Percentiles rank a stretch among this genome's conserved stretches.
Evolutionary conservation across 64 coral and sea anemone species (phyloP).

Genomic region (Trachythela sp.): DNA sequence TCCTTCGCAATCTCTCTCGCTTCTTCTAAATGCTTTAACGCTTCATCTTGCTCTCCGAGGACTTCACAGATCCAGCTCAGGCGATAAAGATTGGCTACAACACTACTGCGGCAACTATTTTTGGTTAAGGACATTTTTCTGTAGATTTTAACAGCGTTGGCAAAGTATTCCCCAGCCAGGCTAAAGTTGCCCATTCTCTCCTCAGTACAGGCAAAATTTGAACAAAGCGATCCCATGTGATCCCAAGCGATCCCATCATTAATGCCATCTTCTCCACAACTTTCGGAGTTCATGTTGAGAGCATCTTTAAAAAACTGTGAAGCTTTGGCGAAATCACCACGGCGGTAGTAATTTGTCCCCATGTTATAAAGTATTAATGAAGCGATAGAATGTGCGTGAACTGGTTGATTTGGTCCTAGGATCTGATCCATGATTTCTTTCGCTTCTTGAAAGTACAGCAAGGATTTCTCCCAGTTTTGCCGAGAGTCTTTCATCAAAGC

Average conservation of each 20-base stretch:
- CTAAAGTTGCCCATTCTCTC: not conserved
- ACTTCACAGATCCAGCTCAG: not conserved
- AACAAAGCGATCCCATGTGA: not conserved
- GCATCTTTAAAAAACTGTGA: not conserved
- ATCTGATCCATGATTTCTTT: not conserved
- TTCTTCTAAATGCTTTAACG: not conserved
- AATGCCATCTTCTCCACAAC: not conserved
- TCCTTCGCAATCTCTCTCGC: not conserved
- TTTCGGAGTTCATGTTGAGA: not conserved
- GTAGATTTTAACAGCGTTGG: not conserved
- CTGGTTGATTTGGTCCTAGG: not conserved
- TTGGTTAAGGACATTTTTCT: not conserved
- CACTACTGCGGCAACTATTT: not conserved
- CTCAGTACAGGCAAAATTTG: not conserved
- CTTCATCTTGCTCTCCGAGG: not conserved
- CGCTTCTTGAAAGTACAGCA: not conserved
- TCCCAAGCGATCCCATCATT: no score
- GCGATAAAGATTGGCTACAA: not conserved
- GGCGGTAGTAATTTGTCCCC: not conserved
- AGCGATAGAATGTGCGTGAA: not conserved
- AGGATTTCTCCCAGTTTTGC: not conserved
- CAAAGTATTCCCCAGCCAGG: not conserved
- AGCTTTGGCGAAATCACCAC: not conserved
- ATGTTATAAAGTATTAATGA: not conserved
- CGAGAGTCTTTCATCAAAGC: no score